Evolutionary conservation across 2,888 invertebrate species (phyloP).

Genomic region (Caenorhabditis panamensis): DNA sequence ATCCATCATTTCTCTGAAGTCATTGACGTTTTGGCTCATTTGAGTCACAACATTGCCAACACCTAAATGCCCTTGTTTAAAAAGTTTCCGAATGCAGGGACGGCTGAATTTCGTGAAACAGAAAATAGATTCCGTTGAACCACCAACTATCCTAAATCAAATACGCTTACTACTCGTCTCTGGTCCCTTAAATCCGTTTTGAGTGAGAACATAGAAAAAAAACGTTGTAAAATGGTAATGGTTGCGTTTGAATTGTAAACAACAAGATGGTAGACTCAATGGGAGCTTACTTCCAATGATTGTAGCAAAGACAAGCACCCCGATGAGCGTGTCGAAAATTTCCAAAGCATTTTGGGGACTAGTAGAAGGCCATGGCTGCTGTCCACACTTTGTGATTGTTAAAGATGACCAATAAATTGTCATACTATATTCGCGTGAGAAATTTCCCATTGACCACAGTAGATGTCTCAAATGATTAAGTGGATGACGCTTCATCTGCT

Average conservation of each 20-base stretch:
- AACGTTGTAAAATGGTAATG: no score
- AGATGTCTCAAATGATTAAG: no score
- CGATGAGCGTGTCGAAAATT: conserved; percentile 78
- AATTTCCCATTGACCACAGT: conserved; percentile 69
- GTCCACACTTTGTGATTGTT: conserved; percentile 79
- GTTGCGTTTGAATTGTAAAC: no score
- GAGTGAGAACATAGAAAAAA: no score
- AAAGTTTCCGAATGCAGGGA: no score
- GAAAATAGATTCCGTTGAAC: no score
- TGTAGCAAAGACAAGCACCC: conserved; percentile 79
- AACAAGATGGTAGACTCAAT: neutral
- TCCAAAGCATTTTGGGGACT: conserved; percentile 78
- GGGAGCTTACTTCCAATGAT: conserved; percentile 76
- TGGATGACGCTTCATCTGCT: no score
- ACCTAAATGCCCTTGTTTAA: no score
- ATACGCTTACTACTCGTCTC: no score
- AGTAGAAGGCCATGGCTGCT: conserved; percentile 78
- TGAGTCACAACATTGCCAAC: conserved; percentile 68
- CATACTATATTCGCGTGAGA: conserved; percentile 78
- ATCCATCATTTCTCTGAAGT: conserved; percentile 76
- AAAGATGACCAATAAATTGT: conserved; percentile 79
- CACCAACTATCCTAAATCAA: no score
- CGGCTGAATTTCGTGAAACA: no score
- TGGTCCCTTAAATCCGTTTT: no score
- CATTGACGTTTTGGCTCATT: conserved; percentile 75